These are phyloP conservation scores for Thymelicus lineola DNA, from an alignment of 2,888 invertebrate genomes.

Conservation along the genomic window DNA sequence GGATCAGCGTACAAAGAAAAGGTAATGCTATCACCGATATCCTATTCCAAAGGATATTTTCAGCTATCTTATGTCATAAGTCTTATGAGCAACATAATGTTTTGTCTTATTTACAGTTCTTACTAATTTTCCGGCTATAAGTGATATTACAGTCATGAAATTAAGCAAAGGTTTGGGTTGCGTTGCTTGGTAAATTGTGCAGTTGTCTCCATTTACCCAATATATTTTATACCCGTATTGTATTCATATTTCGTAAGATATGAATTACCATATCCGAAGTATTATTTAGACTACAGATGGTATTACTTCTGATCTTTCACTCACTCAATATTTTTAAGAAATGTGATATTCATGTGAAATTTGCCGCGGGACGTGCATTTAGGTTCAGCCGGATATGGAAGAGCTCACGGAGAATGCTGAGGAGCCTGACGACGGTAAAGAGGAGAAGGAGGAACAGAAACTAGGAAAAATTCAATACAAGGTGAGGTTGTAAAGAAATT, in stretches of 20 bases:
- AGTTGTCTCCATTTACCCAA: too few species aligned
- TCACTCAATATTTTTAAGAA: conserved; percentile 55
- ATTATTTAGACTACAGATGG: not conserved
- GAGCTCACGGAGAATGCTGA: conserved; percentile 97
- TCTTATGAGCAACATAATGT: not conserved
- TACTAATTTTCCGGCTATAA: not conserved
- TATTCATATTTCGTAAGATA: too few species aligned
- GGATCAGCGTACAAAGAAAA: conserved; percentile 99
- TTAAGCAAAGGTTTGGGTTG: not conserved
- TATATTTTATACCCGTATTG: too few species aligned
- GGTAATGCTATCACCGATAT: conserved; percentile 86
- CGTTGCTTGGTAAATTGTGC: not conserved
- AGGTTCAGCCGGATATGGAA: conserved; percentile 98
- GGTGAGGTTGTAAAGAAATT: conserved; percentile 80
- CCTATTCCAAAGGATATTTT: not conserved
- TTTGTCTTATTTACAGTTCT: conserved; percentile 15
- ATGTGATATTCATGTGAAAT: conserved; percentile 81
- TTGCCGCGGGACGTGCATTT: conserved; percentile 83
- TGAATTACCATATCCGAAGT: too few species aligned
- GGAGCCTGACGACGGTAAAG: conserved; percentile 95
- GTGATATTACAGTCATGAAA: not conserved
- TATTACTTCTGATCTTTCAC: not conserved
- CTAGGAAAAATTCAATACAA: conserved; percentile 99
- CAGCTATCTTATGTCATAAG: not conserved
- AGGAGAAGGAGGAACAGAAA: conserved; percentile 96